Evolutionary conservation across 2,888 invertebrate genomes (phyloP).

Genomic region (Sphaeridia pumilis): DNA sequence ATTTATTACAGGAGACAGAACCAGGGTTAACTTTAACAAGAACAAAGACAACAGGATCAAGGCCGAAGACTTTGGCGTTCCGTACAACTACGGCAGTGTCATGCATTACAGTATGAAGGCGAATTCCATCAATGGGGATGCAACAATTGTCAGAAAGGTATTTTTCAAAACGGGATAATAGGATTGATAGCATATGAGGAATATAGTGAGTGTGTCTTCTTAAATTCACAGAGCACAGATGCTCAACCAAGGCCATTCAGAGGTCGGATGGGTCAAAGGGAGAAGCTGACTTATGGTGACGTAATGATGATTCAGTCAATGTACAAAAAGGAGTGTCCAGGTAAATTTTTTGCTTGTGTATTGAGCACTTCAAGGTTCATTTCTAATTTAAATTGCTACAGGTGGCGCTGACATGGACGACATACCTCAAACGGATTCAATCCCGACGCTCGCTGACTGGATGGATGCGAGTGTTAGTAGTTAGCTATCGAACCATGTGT

Average conservation of each 20-base stretch:
- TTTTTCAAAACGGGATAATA: no score
- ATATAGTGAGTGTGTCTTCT: not conserved
- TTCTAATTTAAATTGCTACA: not conserved
- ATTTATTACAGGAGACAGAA: conserved; percentile 19
- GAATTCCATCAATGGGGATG: conserved; percentile 23
- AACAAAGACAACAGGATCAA: conserved; percentile 21
- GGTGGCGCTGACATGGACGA: not conserved
- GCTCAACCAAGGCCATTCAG: conserved; percentile 16
- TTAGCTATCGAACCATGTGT: no score
- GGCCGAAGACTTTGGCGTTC: conserved; percentile 24
- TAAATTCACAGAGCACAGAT: not conserved
- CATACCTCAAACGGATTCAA: not conserved
- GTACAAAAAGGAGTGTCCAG: conserved; percentile 26
- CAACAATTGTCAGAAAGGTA: conserved; percentile 24
- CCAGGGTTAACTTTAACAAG: conserved; percentile 25
- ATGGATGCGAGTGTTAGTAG: not conserved
- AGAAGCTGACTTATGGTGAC: conserved; percentile 27
- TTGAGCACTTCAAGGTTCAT: not conserved
- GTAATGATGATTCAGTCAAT: conserved; percentile 28
- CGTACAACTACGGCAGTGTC: conserved; percentile 29
- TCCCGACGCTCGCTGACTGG: not conserved
- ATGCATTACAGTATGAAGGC: conserved; percentile 29
- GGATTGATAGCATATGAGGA: no score
- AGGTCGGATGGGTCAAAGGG: conserved; percentile 30
- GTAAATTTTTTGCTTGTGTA: conserved; percentile 8